These are phyloP conservation scores for Sorex maritimensis DNA, from an alignment of 2,797 vertebrate species.

Conservation along the genomic window DNA sequence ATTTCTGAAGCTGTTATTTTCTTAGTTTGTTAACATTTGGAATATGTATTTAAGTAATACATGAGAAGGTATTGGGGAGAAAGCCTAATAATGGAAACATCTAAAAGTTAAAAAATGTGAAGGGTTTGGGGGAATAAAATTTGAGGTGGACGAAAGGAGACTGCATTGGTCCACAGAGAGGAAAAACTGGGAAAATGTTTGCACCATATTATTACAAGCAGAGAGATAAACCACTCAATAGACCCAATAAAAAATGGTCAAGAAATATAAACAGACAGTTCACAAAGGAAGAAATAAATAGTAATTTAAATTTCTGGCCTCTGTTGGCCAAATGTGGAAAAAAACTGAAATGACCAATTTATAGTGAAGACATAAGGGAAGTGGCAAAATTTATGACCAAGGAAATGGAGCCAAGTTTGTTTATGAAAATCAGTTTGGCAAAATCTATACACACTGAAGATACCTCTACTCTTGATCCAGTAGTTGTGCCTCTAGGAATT, in stretches of 20 bases:
- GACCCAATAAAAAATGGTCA: background rate
- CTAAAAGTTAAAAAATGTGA: too few relatives aligned
- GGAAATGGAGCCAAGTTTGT: background rate
- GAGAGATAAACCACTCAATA: background rate
- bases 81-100: too few relatives aligned
- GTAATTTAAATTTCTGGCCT: background rate
- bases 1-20: too few relatives aligned
- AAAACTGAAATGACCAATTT: background rate
- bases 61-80: too few relatives aligned
- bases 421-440: background rate
- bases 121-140: too few relatives aligned
- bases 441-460: background rate
- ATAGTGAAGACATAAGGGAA: background rate
- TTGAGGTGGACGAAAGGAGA: too few relatives aligned
- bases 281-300: background rate
- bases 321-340: background rate
- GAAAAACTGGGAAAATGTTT: too few relatives aligned
- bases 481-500: background rate
- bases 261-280: background rate
- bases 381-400: background rate
- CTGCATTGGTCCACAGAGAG: too few relatives aligned
- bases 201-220: background rate
- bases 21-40: too few relatives aligned
- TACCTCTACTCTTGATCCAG: background rate
- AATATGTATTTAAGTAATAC: too few relatives aligned